Base-by-base conservation (phyloP, 1,140 invertebrate species). In the Drosophila virilis region DNA sequence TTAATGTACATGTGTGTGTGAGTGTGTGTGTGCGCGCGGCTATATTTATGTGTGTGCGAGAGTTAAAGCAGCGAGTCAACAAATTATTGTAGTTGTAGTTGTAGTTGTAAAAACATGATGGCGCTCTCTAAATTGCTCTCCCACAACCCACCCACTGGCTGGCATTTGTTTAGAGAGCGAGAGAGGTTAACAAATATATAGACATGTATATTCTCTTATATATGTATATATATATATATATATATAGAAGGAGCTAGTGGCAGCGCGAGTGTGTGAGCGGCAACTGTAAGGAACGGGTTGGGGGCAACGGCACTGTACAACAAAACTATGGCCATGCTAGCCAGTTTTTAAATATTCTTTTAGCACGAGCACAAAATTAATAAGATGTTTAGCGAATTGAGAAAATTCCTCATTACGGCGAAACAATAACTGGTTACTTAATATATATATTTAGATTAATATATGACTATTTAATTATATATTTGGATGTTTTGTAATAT, bases 121-220 rank as follows among this genome's bases (percentile, higher is more conserved):
- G 62, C 70, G 61, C 64, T 68, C 70, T 77, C 61, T 66, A 60
- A 65, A 59, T 38, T 54, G 61, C 74, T 73, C 69, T 77, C 61
- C 68, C 69, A 65, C 67, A 70, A 75, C 45, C 70, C 70, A 77
- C 74, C 74, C 74, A 77, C 74, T 77, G 61, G 55, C 74, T 72
- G 40, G 45, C 57, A 68, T 67, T 69, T 67, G 68, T 61, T 67
- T 54, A 50, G 37, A 74, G 70, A 73, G 74, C 10, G 55, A 43
- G 55, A 75, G 54, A 28, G 40, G 33, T 33, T 33, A 15, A 32
- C 12, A 37, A 50, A 61, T 38, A 40, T 50, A 40, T 32, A 59
- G 15, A 48, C 22, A 38, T 38, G 37, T 28, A 38, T 17, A 38
- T 15, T 43, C 38, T 17, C 17, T 17, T 17, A 12, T 59, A 13